phyloP scores from a whole-genome alignment of 1,140 invertebrate species.

The Archivesica marissinica region DNA sequence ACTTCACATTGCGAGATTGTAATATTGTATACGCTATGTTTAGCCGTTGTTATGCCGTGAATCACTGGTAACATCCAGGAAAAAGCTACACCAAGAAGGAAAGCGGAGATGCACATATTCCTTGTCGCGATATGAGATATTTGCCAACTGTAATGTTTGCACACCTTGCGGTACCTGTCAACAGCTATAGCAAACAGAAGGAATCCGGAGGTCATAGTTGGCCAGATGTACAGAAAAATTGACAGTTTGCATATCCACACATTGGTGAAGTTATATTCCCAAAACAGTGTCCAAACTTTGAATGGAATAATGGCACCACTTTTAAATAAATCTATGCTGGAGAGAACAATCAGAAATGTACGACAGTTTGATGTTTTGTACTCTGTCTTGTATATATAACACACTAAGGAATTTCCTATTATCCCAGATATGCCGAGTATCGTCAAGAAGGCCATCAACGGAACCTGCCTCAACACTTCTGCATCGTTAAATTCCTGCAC shows the following conservation, averaged over 20 bases:
- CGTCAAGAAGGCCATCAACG: slow-evolving; percentile 16
- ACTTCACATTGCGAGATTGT: slow-evolving; percentile 35
- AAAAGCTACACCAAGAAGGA: not conserved
- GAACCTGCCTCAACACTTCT: slow-evolving; percentile 6
- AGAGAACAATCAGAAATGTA: not conserved
- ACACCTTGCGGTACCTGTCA: slow-evolving; percentile 50
- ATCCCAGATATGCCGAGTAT: slow-evolving; percentile 26
- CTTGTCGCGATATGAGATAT: slow-evolving; percentile 23
- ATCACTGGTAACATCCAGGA: not conserved
- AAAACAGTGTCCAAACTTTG: not conserved
- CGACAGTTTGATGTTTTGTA: slow-evolving; percentile 7
- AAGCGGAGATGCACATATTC: not conserved
- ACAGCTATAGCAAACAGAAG: slow-evolving; percentile 29
- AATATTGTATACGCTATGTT: not conserved
- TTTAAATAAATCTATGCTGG: slow-evolving; percentile 1
- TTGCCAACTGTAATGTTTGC: slow-evolving; percentile 30
- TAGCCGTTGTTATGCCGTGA: slow-evolving; percentile 4
- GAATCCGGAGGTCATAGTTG: slow-evolving; percentile 21
- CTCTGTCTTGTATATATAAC: slow-evolving; percentile 41
- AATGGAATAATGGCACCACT: slow-evolving; percentile 8
- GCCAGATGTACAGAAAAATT: slow-evolving; percentile 16
- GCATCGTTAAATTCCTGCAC: slow-evolving; percentile 12
- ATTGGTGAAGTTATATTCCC: slow-evolving; percentile 5
- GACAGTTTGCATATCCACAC: slow-evolving; percentile 34
- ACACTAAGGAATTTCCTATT: slow-evolving; percentile 48